Evolutionary conservation across 2,113 vertebrate genomes (phyloP), one percentile per base, ranked within the genome.

Genomic region (Micromys minutus): DNA sequence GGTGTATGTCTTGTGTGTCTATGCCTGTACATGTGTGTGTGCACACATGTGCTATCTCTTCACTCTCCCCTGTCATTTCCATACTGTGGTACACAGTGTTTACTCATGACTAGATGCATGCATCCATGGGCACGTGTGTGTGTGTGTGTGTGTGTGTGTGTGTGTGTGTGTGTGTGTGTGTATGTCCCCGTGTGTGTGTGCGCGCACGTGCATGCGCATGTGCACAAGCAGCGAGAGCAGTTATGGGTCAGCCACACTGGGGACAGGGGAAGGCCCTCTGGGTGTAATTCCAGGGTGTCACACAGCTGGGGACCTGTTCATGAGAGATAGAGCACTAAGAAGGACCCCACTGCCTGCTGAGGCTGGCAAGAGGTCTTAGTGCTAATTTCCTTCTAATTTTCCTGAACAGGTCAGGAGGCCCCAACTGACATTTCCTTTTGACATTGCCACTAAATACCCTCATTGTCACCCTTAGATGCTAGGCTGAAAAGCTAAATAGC

Each of bases 381-480:
- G 61, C 21, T 1, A 79, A 75, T 63, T 77, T 79, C 89, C 39
- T 52, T 47, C 81, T 75, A 3, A 31, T 85, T 95, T 94, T 84
- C 87, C 21, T 15, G 22, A 84, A 34, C 45, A 89, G 74, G 65
- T 91, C 86, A 36, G 50, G 52, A 81, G 79, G 39, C 57, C 24
- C 42, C 17, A 74, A 76, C 31, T 6, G 45, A n/a, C 81, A 36
- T 75, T 55, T 29, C 12, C 34, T 91, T 57, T 89, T 52, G 61
- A 79, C 65, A 31, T 26, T 74, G 74, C 85, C 91, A 79, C 87
- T 96, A 83, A 97, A 97, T 39, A 65, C 13, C 36, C 36, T 31
- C 91, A 96, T 92, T 93, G 76, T 95, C 55, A 75, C 22, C 67
- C 34, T 59, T 2, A 50, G 21, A 22, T 34, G 74, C 72, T 65